Conservation (phyloP, 2,113 vertebrate genomes). For the Cercopithecus mona region DNA sequence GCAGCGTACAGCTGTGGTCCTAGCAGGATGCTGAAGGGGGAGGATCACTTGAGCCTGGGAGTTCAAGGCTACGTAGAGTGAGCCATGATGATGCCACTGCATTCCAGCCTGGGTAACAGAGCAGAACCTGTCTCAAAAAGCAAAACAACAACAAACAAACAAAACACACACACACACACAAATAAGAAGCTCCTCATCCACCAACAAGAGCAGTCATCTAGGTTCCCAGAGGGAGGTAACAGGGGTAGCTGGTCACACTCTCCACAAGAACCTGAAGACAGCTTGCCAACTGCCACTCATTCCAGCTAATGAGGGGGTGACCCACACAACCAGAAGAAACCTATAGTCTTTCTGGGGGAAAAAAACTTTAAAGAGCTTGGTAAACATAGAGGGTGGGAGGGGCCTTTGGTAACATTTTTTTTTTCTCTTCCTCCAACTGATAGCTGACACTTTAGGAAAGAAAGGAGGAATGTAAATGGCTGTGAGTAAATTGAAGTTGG, state of each 20-base stretch:
- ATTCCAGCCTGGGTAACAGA: too few relatives aligned
- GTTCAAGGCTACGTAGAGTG: too few relatives aligned
- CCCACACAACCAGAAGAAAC: background rate
- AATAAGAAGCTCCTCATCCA: slow-evolving; percentile 16
- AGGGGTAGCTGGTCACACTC: background rate
- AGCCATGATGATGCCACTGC: too few relatives aligned
- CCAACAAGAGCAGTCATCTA: background rate
- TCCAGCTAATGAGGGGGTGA: background rate
- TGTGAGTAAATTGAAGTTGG: background rate
- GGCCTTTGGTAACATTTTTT: background rate
- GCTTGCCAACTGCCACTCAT: background rate
- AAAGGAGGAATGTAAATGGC: background rate
- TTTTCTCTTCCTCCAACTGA: background rate
- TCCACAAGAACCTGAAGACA: background rate
- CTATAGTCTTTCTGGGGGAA: background rate
- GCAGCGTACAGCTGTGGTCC: too few relatives aligned
- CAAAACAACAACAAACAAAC: too few relatives aligned
- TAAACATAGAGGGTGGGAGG: background rate
- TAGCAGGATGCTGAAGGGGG: too few relatives aligned
- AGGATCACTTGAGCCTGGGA: too few relatives aligned
- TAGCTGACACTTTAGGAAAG: background rate
- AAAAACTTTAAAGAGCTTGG: background rate
- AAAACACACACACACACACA: too few relatives aligned
- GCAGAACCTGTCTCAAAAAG: too few relatives aligned
- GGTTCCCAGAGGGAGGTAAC: background rate